These are phyloP conservation scores for Nautilus pompilius DNA, from an alignment of 1,140 invertebrate genomes.

Conservation along the genomic window DNA sequence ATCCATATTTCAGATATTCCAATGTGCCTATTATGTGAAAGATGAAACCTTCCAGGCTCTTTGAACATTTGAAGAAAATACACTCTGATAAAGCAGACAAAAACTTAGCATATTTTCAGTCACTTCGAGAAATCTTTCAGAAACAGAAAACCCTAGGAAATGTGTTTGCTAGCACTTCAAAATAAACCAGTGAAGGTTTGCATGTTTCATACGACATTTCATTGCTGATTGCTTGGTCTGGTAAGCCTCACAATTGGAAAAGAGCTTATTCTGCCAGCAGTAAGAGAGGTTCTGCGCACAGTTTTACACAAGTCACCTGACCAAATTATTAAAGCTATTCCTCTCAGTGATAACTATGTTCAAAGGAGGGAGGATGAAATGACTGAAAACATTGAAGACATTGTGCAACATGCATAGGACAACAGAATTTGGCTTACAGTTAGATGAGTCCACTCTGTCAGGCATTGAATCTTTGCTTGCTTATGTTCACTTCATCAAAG, in stretches of 20 bases:
- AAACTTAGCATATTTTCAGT: background rate
- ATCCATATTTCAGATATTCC: too few relatives aligned
- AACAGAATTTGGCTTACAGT: background rate
- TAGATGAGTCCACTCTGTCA: background rate
- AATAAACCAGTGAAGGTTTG: background rate
- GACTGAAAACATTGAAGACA: background rate
- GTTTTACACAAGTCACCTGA: background rate
- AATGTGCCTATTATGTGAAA: too few relatives aligned
- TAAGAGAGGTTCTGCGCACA: background rate
- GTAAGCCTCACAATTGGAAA: background rate
- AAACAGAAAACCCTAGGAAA: background rate
- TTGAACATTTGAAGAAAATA: background rate
- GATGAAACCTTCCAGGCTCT: background rate
- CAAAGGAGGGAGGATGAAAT: background rate
- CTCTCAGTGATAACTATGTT: background rate
- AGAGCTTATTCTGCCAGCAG: background rate
- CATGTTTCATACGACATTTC: background rate
- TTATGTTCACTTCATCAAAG: background rate
- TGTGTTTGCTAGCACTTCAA: background rate
- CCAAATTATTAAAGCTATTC: background rate
- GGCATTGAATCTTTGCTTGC: background rate
- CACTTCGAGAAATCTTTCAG: background rate
- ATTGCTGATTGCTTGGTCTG: background rate
- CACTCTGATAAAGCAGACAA: background rate
- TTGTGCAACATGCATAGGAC: background rate